phyloP scores from a whole-genome alignment of 64 coral and sea anemone genomes.

The Montipora cactus region DNA sequence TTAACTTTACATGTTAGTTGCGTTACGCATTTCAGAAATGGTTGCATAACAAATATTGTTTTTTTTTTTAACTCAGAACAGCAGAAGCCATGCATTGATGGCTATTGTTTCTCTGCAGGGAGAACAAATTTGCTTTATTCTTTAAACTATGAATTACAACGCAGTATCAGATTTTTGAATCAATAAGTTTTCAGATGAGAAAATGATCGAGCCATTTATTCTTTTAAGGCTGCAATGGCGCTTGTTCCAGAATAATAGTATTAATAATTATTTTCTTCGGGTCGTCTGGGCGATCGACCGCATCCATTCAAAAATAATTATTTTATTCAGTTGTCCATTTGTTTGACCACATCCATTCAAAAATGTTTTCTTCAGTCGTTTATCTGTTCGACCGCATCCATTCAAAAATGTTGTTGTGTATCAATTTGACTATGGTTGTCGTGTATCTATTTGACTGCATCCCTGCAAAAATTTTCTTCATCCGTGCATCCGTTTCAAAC shows the following conservation, averaged over 20 bases:
- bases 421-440: background rate
- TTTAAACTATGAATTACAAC: background rate
- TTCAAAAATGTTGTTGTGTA: background rate
- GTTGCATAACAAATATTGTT: background rate
- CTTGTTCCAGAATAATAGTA: background rate
- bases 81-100: background rate
- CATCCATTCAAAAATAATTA: background rate
- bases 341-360: background rate
- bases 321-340: background rate
- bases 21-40: background rate
- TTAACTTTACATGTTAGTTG: slow-evolving; percentile 1
- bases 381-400: background rate
- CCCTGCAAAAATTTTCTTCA: too few species aligned
- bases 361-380: background rate
- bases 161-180: background rate
- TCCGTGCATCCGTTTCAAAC: too few species aligned
- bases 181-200: background rate
- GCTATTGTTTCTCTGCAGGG: background rate
- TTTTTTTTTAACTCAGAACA: slow-evolving; percentile 1
- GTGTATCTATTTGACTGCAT: too few species aligned
- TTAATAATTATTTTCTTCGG: too few species aligned
- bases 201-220: slow-evolving; percentile 15
- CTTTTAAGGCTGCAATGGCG: slow-evolving; percentile 1
- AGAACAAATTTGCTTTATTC: slow-evolving; percentile 22
- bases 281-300: too few species aligned